These are phyloP conservation scores for Patiria pectinifera DNA, from an alignment of 53 echinoderm and acorn worm genomes.

Conservation along the genomic window DNA sequence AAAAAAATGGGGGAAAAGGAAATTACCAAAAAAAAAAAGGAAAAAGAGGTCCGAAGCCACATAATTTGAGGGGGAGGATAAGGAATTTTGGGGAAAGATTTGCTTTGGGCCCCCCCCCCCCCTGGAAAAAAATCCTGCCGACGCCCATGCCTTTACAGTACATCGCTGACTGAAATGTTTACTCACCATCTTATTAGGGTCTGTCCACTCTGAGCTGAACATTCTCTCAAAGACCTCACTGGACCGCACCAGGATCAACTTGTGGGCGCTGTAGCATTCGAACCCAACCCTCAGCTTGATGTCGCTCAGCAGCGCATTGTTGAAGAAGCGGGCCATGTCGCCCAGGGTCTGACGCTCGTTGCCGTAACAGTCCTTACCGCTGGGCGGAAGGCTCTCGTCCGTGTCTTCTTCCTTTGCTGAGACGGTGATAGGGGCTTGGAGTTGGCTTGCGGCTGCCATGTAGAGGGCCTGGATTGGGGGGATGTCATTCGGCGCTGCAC, in stretches of 20 bases:
- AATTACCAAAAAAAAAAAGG: too few relatives aligned
- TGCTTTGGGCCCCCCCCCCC: too few relatives aligned
- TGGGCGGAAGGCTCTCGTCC: conserved; percentile 75
- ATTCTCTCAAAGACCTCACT: conserved; percentile 99
- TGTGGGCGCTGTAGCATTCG: conserved; percentile 90
- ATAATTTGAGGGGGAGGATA: too few relatives aligned
- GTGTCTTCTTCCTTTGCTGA: conserved; percentile 80
- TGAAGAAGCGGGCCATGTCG: conserved; percentile 90
- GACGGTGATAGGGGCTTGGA: conserved; percentile 85
- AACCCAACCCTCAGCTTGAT: conserved; percentile 90
- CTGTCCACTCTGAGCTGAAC: conserved; percentile 97
- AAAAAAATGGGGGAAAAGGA: too few relatives aligned
- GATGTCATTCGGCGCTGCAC: conserved; percentile 71
- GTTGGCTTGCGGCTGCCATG: conserved; percentile 83
- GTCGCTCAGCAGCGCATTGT: conserved; percentile 91
- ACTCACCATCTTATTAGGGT: conserved; percentile 83
- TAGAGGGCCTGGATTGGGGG: conserved; percentile 88
- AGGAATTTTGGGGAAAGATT: too few relatives aligned
- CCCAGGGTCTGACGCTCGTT: conserved; percentile 85
- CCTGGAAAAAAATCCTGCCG: too few relatives aligned
- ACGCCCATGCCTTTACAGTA: too few relatives aligned
- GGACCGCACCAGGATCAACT: conserved; percentile 89
- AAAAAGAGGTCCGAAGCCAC: too few relatives aligned
- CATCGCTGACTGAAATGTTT: not conserved
- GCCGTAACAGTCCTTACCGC: conserved; percentile 86